phyloP scores from a whole-genome alignment of 2,113 vertebrate genomes.

The Leucoraja erinaceus region DNA sequence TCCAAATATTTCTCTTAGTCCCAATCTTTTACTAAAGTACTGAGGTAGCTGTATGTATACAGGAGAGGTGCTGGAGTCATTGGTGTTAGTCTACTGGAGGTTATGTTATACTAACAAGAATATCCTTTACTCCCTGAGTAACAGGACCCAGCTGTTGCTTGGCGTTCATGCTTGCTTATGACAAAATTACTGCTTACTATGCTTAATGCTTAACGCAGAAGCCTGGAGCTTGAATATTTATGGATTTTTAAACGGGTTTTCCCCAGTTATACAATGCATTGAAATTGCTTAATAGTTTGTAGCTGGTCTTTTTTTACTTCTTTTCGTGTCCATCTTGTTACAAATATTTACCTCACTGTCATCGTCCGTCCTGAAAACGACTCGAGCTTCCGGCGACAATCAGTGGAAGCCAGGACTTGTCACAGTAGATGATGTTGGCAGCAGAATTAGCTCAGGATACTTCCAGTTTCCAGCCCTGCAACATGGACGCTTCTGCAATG shows the following conservation, averaged over 20 bases:
- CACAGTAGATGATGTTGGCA: too few species aligned
- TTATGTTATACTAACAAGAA: slow-evolving; percentile 89
- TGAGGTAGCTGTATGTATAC: slow-evolving; percentile 71
- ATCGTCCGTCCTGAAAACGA: too few species aligned
- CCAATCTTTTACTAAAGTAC: slow-evolving; percentile 64
- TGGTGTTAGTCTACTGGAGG: slow-evolving; percentile 79
- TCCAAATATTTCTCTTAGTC: slow-evolving; percentile 70
- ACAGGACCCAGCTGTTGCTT: slow-evolving; percentile 80
- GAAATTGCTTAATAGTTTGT: slow-evolving; percentile 48
- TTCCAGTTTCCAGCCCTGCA: too few species aligned
- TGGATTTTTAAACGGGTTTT: slow-evolving; percentile 56
- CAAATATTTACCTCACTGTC: too few species aligned
- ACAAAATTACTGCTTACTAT: slow-evolving; percentile 60
- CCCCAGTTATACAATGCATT: slow-evolving; percentile 52
- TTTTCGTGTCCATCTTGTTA: too few species aligned
- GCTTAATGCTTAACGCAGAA: neutral
- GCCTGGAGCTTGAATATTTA: slow-evolving; percentile 47
- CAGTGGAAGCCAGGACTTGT: too few species aligned
- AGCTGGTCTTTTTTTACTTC: neutral
- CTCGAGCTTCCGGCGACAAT: too few species aligned
- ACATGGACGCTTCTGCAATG: too few species aligned
- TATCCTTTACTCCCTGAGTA: slow-evolving; percentile 68
- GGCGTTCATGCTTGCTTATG: slow-evolving; percentile 44
- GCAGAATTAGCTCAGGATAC: too few species aligned
- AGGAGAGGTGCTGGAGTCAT: slow-evolving; percentile 96